These are phyloP conservation scores for Brachirus orientalis DNA, from an alignment of 2,113 vertebrate species.

Conservation along the genomic window DNA sequence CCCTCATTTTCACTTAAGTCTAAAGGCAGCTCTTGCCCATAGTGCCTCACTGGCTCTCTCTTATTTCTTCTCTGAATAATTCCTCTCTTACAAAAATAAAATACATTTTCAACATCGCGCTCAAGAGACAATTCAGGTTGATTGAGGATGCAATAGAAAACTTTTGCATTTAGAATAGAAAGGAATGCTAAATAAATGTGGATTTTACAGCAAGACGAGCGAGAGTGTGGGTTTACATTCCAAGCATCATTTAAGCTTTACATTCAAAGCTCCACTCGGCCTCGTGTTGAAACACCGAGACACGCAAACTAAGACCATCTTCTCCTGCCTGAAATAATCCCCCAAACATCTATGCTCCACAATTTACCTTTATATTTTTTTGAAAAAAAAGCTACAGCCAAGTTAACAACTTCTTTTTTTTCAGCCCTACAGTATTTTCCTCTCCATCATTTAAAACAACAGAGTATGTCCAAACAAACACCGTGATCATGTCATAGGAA, in stretches of 20 bases:
- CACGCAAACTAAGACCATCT: background rate
- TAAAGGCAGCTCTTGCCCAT: slow-evolving; percentile 51
- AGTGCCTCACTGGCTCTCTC: slow-evolving; percentile 10
- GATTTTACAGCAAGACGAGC: slow-evolving; percentile 23
- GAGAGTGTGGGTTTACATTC: slow-evolving; percentile 47
- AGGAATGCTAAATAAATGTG: slow-evolving; percentile 10
- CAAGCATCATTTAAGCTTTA: slow-evolving; percentile 33
- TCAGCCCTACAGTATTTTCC: background rate
- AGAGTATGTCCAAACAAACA: slow-evolving; percentile 17
- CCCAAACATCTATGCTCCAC: background rate
- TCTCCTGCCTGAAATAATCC: background rate
- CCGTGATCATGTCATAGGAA: slow-evolving; percentile 17
- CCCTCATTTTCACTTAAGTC: slow-evolving; percentile 71
- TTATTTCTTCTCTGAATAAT: slow-evolving; percentile 41
- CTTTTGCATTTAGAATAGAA: background rate
- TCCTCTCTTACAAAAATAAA: slow-evolving; percentile 78
- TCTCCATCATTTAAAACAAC: background rate
- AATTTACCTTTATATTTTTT: background rate
- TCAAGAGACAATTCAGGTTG: slow-evolving; percentile 39
- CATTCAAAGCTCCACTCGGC: slow-evolving; percentile 49
- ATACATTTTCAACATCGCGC: slow-evolving; percentile 48
- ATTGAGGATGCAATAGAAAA: slow-evolving; percentile 37
- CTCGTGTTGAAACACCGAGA: background rate
- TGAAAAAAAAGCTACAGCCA: background rate
- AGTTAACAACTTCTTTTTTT: background rate